Percentiles rank a stretch among this genome's conserved stretches.
phyloP scores from a whole-genome alignment of 1,140 invertebrate genomes.

The Microplitis mediator region DNA sequence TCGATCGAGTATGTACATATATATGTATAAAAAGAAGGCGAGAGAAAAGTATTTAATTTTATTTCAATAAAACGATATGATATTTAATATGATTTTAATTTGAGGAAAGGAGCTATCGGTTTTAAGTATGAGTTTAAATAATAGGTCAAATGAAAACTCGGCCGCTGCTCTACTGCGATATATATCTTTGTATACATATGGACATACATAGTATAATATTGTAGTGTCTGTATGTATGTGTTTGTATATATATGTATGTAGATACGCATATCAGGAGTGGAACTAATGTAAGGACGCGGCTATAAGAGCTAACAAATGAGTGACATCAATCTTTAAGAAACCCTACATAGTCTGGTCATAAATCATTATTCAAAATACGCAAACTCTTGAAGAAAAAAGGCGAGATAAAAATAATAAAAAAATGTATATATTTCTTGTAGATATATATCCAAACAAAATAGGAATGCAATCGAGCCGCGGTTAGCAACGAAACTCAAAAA shows the following conservation, averaged over 20 bases:
- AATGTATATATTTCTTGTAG: background rate
- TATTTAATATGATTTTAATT: background rate
- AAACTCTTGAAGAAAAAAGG: background rate
- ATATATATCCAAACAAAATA: background rate
- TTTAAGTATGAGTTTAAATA: background rate
- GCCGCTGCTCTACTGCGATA: background rate
- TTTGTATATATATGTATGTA: too few relatives aligned
- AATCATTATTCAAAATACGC: background rate
- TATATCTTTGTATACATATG: too few relatives aligned
- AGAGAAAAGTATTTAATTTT: background rate
- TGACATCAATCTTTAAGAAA: background rate
- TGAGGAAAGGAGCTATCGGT: background rate
- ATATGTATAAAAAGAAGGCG: too few relatives aligned
- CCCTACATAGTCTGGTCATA: background rate
- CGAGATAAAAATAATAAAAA: constrained; percentile 9
- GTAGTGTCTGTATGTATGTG: too few relatives aligned
- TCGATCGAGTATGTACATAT: too few relatives aligned
- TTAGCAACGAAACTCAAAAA: constrained; percentile 21
- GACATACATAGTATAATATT: too few relatives aligned
- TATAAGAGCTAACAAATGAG: background rate
- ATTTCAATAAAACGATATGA: background rate
- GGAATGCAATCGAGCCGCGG: constrained; percentile 12
- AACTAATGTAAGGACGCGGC: background rate
- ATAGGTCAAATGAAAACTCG: constrained; percentile 2
- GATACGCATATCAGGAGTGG: too few relatives aligned